phyloP scores from a whole-genome alignment of 2,888 invertebrate genomes.

The Ptilodon capucinus region DNA sequence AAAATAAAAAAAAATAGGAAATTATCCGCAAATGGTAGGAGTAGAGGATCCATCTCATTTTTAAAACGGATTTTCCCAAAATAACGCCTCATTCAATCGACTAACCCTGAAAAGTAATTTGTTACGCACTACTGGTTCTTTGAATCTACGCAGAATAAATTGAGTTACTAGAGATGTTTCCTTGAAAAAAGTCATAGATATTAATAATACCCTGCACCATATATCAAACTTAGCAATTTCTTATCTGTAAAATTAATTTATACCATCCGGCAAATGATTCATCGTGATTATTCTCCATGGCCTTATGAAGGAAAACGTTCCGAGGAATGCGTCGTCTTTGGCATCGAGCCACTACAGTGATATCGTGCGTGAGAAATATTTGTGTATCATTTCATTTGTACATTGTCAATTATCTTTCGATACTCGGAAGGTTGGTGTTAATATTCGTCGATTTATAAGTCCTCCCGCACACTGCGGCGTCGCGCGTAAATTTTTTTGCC shows the following conservation, averaged over 20 bases:
- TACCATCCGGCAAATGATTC: constrained; percentile 38
- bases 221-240: neutral
- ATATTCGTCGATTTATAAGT: too few species aligned
- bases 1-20: too few species aligned
- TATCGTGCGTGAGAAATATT: constrained; percentile 37
- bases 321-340: constrained; percentile 57
- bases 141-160: neutral
- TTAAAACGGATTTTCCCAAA: too few species aligned
- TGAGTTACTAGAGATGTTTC: neutral
- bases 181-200: neutral
- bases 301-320: constrained; percentile 50
- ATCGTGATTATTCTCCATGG: constrained; percentile 39
- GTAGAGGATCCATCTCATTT: too few species aligned
- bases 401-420: constrained; percentile 53
- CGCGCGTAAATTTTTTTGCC: too few species aligned
- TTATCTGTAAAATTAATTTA: constrained; percentile 7
- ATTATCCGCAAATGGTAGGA: too few species aligned
- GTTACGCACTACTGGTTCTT: neutral
- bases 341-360: constrained; percentile 52
- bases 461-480: too few species aligned
- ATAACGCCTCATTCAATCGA: too few species aligned
- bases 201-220: neutral
- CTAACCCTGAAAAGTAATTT: too few species aligned
- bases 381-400: constrained; percentile 50
- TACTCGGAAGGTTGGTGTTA: constrained; percentile 18